These are phyloP conservation scores for Phrynosoma blainvillii DNA, from an alignment of 2,113 vertebrate species.

Conservation along the genomic window DNA sequence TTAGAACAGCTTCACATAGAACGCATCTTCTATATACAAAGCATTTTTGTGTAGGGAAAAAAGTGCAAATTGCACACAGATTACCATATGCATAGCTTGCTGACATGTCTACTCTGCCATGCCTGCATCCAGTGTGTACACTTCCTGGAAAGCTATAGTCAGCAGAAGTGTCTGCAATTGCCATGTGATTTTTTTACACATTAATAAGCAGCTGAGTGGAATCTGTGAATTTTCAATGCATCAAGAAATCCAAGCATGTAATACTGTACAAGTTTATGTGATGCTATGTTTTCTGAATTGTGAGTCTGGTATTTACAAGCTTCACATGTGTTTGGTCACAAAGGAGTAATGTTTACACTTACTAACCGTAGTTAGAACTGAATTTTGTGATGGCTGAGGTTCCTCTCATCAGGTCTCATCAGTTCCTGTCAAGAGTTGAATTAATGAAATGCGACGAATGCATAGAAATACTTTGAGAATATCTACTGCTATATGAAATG, in stretches of 20 bases:
- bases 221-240: not conserved
- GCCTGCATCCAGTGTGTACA: not conserved
- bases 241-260: conserved; percentile 35
- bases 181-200: not conserved
- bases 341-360: conserved; percentile 63
- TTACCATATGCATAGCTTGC: not conserved
- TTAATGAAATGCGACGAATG: conserved; percentile 44
- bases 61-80: not conserved
- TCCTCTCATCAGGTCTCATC: conserved; percentile 55
- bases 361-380: conserved; percentile 60
- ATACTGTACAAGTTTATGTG: conserved; percentile 47
- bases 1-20: not conserved
- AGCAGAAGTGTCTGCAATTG: not conserved
- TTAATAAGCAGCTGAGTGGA: not conserved
- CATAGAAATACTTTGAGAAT: conserved; percentile 40
- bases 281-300: conserved; percentile 49
- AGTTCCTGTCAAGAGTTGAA: conserved; percentile 48
- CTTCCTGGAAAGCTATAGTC: not conserved
- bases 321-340: conserved; percentile 67
- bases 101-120: conserved; percentile 6
- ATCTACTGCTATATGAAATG: conserved; percentile 7
- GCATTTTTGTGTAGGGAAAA: not conserved
- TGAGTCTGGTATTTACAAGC: conserved; percentile 55
- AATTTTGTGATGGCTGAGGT: conserved; percentile 59
- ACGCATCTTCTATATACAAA: not conserved